phyloP scores from a whole-genome alignment of 2,888 invertebrate genomes.

The Gerris lacustris region DNA sequence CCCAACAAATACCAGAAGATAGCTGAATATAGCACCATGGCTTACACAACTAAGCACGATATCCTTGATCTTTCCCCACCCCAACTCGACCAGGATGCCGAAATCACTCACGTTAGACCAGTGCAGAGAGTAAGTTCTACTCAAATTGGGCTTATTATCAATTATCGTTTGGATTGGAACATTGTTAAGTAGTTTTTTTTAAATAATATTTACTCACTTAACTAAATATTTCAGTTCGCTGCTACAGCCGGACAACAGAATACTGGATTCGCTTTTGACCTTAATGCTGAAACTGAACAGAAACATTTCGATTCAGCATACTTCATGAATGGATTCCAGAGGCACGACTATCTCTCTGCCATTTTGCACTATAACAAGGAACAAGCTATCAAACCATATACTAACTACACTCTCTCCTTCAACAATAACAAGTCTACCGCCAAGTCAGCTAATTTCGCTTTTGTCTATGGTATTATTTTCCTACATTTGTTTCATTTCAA shows the following conservation, averaged over 20 bases:
- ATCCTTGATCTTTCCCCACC: slow-evolving; percentile 43
- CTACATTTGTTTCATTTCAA: too few species aligned
- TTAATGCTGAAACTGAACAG: slow-evolving; percentile 43
- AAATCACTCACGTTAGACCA: slow-evolving; percentile 27
- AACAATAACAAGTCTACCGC: slow-evolving; percentile 41
- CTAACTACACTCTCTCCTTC: slow-evolving; percentile 42
- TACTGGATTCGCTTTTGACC: slow-evolving; percentile 44
- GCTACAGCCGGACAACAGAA: slow-evolving; percentile 30
- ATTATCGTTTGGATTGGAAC: too few species aligned
- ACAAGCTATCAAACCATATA: slow-evolving; percentile 40
- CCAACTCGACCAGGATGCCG: slow-evolving; percentile 19
- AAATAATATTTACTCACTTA: not conserved
- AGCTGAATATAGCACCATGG: slow-evolving; percentile 49
- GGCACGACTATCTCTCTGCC: slow-evolving; percentile 32
- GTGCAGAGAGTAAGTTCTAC: slow-evolving; percentile 25
- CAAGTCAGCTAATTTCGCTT: slow-evolving; percentile 39
- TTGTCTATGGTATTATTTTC: slow-evolving; percentile 33
- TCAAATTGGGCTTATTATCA: too few species aligned
- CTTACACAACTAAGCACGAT: slow-evolving; percentile 49
- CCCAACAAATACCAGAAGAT: slow-evolving; percentile 43
- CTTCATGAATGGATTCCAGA: slow-evolving; percentile 33
- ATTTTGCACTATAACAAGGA: slow-evolving; percentile 33
- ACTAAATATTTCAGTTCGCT: slow-evolving; percentile 19
- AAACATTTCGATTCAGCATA: slow-evolving; percentile 39
- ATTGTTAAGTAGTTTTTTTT: not conserved